phyloP scores from a whole-genome alignment of 2,888 invertebrate species.

The Melikaiella ostensackeni region DNA sequence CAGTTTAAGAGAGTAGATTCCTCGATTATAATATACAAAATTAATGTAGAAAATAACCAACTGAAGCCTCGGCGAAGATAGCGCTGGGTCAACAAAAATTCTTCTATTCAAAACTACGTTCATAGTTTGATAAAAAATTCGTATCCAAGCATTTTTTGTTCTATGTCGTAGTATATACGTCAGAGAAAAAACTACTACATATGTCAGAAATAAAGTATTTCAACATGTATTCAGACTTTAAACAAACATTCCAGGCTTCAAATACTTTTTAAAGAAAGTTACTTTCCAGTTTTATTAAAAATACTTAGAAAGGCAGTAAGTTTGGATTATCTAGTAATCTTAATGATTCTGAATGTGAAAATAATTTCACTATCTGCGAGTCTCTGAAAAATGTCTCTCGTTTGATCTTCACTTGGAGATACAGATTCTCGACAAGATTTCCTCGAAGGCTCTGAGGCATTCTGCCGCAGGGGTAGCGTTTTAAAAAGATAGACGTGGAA shows the following conservation, averaged over 20 bases:
- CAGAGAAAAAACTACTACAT: no score
- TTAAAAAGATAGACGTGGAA: constrained; percentile 8
- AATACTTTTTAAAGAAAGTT: neutral
- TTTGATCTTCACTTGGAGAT: constrained; percentile 1
- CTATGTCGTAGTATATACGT: no score
- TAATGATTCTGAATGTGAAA: neutral
- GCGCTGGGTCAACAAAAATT: no score
- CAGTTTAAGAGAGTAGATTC: no score
- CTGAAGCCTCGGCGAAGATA: no score
- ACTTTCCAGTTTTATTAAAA: neutral
- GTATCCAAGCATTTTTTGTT: no score
- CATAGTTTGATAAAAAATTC: no score
- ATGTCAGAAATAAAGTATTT: no score
- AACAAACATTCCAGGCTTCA: no score
- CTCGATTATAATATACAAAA: neutral
- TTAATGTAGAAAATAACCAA: neutral
- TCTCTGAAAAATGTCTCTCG: neutral
- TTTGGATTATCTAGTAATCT: neutral
- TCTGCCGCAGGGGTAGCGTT: neutral
- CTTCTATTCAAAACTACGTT: no score
- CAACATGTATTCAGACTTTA: no score
- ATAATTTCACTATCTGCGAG: constrained; percentile 8
- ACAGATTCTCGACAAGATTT: neutral
- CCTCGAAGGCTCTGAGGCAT: constrained; percentile 3
- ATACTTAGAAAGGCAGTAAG: neutral